Evolutionary conservation across 1,140 invertebrate genomes (phyloP), one percentile per base, ranked within the genome.

Genomic region (Bombus soroeensis): DNA sequence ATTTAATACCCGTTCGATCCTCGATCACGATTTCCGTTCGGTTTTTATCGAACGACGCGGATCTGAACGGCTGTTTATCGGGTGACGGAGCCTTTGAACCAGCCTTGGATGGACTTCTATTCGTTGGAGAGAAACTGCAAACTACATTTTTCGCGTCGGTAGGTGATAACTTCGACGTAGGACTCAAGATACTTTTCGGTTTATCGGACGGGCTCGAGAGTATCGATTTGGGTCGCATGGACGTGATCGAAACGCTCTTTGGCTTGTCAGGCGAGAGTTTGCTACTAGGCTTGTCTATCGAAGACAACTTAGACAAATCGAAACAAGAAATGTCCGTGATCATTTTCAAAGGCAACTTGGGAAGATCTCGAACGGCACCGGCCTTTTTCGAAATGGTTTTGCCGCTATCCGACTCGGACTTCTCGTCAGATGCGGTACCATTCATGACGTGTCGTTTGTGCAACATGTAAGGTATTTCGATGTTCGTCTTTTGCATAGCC

Each of bases 391-490:
- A 78, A 37, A 37, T 13, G 2, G 86, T 86, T 81, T 94, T 95
- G 2, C 92, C 90, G 59, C 91, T 93, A 47, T 95, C 94, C 6
- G 94, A 94, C 32, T 95, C 94, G 1, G 94, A 94, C 83, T 94
- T 95, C 47, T 95, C 94, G 43, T 95, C 85, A 94, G 97, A 96
- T 0, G 97, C 97, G 6, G 97, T 98, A 0, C 97, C 97, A 92
- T 98, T 98, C 97, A 98, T 97, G 13, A 98, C 96, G 91, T 98
- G 97, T 18, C 97, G 95, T 91, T 98, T 98, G 91, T 98, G 97
- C 41, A 98, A 95, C 8, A 97, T 97, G 90, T 98, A 98, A 0
- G 97, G 97, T 92, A 98, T 98, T 88, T 98, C 97, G 81, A 96
- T 94, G 66, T 96, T 97, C 70, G 95, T 93, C 89, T 96, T 96